Evolutionary conservation across 2,113 vertebrate genomes (phyloP), one percentile per base, ranked within the genome.

Genomic region (Oncorhynchus kisutch): DNA sequence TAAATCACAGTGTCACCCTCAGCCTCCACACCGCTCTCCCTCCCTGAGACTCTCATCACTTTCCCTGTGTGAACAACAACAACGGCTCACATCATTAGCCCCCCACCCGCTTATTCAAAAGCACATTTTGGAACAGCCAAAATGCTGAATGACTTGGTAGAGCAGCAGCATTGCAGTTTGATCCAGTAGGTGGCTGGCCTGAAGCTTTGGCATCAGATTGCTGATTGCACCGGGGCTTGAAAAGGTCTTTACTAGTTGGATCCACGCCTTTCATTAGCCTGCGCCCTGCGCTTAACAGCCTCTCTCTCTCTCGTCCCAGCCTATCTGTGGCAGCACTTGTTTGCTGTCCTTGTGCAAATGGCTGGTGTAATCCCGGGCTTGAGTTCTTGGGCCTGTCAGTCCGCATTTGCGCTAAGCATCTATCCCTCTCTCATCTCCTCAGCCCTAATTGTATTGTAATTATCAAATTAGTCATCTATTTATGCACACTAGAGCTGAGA

Each of bases 391-490:
- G 85, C 90, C 90, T 90, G 91, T 90, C 93, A 91, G 82, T 91
- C 87, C 81, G 89, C 85, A 91, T 93, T 93, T 91, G 88, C 85
- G 85, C 87, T 91, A 90, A 92, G 91, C 88, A 84, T 88, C 87
- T 91, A 90, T 88, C 83, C 90, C 85, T 88, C 86, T 73, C 88
- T 91, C 88, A 88, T 91, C 88, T 87, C 84, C 87, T 93, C 90
- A 88, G 78, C 84, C 79, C 88, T 92, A 91, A 94, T 92, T 93
- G 90, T 91, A 91, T 92, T 92, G 90, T 90, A 91, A 92, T 92
- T 92, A 92, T 87, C 88, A 92, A 92, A 54, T 94, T 92, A 93
- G 84, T 78, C 81, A 80, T 93, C 83, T 89, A 91, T 93, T 93
- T 92, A 85, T 89, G 86, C 84, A 79, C 89, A 78, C 85, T 81